phyloP scores from a whole-genome alignment of 2,888 invertebrate genomes.

The Tryphoninae sp. region DNA sequence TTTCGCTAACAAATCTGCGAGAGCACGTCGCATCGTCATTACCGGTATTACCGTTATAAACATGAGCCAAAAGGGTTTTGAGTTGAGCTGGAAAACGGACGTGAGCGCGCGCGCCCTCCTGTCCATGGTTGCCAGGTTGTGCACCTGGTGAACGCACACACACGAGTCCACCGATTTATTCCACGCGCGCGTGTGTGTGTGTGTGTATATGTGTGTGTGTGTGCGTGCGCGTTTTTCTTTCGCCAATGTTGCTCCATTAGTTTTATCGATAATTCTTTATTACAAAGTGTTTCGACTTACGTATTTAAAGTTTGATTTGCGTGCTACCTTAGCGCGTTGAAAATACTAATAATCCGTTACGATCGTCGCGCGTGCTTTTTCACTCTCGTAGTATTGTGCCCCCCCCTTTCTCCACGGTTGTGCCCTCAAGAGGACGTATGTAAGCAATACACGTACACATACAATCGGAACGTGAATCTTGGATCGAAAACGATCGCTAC shows the following conservation, averaged over 20 bases:
- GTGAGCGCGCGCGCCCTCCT: slow-evolving; percentile 43
- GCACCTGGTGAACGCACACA: slow-evolving; percentile 56
- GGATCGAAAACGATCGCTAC: neutral
- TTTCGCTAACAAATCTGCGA: neutral
- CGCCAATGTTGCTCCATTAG: too few relatives aligned
- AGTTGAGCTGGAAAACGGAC: slow-evolving; percentile 42
- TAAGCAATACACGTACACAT: neutral
- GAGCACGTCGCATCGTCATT: neutral
- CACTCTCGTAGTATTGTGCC: neutral
- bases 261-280: neutral
- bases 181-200: neutral
- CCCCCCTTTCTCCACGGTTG: neutral
- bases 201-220: neutral
- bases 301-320: neutral
- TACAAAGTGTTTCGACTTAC: neutral
- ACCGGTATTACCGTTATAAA: slow-evolving; percentile 29
- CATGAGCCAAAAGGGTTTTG: slow-evolving; percentile 51
- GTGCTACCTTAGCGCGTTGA: too few relatives aligned
- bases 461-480: neutral
- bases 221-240: neutral
- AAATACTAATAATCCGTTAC: too few relatives aligned
- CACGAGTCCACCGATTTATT: slow-evolving; percentile 32
- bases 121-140: slow-evolving; percentile 65
- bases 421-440: slow-evolving; percentile 3
- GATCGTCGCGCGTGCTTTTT: too few relatives aligned